Evolutionary conservation across 2,797 vertebrate genomes (phyloP).

Genomic region (Takifugu rubripes): DNA sequence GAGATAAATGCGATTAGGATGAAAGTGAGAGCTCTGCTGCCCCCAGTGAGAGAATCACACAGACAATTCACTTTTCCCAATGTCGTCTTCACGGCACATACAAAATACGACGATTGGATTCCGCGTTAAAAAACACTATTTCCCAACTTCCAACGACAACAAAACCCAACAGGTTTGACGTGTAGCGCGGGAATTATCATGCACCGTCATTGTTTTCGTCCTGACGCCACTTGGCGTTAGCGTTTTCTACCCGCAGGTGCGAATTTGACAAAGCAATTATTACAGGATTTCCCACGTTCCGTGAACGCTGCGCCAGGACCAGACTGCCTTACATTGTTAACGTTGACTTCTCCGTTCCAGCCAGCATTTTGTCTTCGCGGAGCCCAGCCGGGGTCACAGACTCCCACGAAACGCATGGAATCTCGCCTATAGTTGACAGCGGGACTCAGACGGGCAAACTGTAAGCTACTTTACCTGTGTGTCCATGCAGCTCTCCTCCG

Average conservation of each 20-base stretch:
- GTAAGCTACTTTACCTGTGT: conserved; percentile 36
- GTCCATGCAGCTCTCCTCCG: conserved; percentile 4
- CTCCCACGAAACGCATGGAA: conserved; percentile 22
- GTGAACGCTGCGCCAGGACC: conserved; percentile 24
- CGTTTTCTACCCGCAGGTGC: accelerated
- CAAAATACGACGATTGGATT: background rate
- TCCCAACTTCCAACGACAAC: no score
- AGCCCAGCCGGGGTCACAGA: conserved; percentile 27
- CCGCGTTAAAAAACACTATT: background rate
- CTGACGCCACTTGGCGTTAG: accelerated
- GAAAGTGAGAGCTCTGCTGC: conserved; percentile 53
- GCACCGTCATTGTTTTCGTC: background rate
- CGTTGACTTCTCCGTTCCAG: conserved; percentile 41
- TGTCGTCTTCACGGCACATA: conserved; percentile 16
- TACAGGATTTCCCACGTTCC: accelerated
- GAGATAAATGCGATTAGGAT: conserved; percentile 6
- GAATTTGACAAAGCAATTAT: background rate
- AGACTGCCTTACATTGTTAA: conserved; percentile 45
- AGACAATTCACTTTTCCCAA: background rate
- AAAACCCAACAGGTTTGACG: no score
- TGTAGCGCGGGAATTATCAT: no score
- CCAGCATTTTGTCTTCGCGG: conserved; percentile 52
- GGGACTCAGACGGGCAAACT: conserved; percentile 13
- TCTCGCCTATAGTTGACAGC: conserved; percentile 6
- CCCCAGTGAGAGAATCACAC: conserved; percentile 27